These are phyloP conservation scores for Amblyopsis rosae DNA, from an alignment of 2,113 vertebrate species.

Conservation along the genomic window DNA sequence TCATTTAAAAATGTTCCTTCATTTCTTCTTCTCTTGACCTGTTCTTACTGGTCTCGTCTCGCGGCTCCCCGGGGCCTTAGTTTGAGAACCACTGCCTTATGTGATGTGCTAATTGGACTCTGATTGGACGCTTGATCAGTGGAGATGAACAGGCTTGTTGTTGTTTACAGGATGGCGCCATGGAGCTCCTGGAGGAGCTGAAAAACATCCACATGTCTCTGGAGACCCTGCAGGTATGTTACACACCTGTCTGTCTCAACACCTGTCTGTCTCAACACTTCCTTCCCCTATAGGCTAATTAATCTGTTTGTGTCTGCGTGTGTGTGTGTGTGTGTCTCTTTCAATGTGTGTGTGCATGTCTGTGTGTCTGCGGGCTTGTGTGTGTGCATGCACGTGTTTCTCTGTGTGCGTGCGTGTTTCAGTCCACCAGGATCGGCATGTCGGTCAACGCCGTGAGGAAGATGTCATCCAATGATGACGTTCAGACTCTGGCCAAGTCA, in stretches of 20 bases:
- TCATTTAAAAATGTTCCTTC: too few species aligned
- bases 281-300: background rate
- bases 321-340: background rate
- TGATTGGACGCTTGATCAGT: too few species aligned
- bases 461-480: slow-evolving; percentile 91
- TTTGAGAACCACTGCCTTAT: background rate
- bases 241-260: background rate
- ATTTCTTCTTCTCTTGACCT: too few species aligned
- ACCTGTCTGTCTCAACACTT: background rate
- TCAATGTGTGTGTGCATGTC: background rate
- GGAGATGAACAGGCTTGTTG: background rate
- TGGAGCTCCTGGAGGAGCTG: slow-evolving; percentile 90
- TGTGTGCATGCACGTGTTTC: background rate
- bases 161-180: slow-evolving; percentile 84
- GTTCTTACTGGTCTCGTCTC: too few species aligned
- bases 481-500: slow-evolving; percentile 89
- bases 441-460: slow-evolving; percentile 95
- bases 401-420: background rate
- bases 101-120: background rate
- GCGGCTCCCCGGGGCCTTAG: too few species aligned
- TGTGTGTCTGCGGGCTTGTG: too few species aligned
- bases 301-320: background rate
- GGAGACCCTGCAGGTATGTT: slow-evolving; percentile 88
- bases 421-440: slow-evolving; percentile 96
- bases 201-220: slow-evolving; percentile 90